These are phyloP conservation scores for Andrena flavipes DNA, from an alignment of 2,888 invertebrate genomes.

Conservation along the genomic window DNA sequence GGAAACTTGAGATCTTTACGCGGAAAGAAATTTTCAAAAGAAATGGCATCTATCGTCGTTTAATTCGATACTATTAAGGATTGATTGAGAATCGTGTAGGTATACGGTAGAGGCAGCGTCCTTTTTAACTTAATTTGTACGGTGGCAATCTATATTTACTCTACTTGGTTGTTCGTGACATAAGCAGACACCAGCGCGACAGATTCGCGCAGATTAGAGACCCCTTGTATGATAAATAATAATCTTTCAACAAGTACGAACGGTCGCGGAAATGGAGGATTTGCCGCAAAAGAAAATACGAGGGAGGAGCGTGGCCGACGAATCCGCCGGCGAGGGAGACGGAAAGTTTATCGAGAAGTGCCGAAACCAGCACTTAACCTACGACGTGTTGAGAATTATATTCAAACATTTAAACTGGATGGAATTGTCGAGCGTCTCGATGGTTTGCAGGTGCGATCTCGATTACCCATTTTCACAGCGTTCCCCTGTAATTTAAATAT, in stretches of 20 bases:
- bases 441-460: conserved; percentile 77
- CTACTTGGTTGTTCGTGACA: conserved; percentile 33
- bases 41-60: background rate
- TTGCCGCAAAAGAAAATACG: conserved; percentile 31
- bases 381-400: conserved; percentile 79
- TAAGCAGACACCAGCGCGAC: conserved; percentile 30
- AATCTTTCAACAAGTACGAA: background rate
- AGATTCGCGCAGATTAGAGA: background rate
- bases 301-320: background rate
- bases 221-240: conserved; percentile 17
- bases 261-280: conserved; percentile 42
- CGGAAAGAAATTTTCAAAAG: no score
- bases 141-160: conserved; percentile 13
- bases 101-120: background rate
- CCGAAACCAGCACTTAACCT: conserved; percentile 67
- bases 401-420: conserved; percentile 76
- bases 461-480: background rate
- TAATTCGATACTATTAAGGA: background rate
- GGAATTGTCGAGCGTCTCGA: conserved; percentile 74
- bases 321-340: background rate
- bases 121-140: no score
- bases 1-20: background rate
- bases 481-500: background rate
- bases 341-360: background rate
- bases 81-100: no score